These are phyloP conservation scores for Sus cebifrons DNA, from an alignment of 2,797 vertebrate species.

Conservation along the genomic window DNA sequence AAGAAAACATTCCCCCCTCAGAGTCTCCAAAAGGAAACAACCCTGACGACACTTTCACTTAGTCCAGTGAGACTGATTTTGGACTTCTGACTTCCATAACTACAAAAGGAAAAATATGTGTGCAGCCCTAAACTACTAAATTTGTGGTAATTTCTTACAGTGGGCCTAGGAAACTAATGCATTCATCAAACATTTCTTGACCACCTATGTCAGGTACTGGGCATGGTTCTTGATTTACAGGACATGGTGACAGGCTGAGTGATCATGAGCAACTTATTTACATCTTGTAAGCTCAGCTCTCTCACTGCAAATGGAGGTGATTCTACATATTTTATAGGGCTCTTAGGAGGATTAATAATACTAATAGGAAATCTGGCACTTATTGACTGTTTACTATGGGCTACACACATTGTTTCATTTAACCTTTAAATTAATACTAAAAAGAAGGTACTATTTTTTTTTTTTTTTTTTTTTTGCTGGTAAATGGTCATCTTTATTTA, in stretches of 20 bases:
- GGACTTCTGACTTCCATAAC: neutral
- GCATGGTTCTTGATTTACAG: neutral
- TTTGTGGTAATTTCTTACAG: neutral
- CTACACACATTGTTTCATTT: slow-evolving; percentile 6
- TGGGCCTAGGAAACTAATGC: neutral
- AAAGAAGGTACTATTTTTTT: neutral
- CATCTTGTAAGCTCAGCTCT: neutral
- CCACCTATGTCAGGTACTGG: neutral
- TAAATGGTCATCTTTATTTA: no score
- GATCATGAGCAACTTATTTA: neutral
- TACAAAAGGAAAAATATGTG: neutral
- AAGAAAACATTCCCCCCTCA: neutral
- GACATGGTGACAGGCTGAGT: neutral
- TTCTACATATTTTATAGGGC: neutral
- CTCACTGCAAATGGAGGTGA: neutral
- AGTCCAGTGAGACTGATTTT: neutral
- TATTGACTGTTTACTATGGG: neutral
- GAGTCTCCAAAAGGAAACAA: neutral
- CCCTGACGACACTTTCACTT: neutral
- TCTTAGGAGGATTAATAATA: neutral
- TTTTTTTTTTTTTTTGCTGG: no score
- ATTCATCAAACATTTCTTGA: neutral
- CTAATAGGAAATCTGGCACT: neutral
- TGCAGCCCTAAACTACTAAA: neutral
- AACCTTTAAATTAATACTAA: slow-evolving; percentile 21